Conservation (phyloP, 2,113 vertebrate genomes). For the Gobio gobio region DNA sequence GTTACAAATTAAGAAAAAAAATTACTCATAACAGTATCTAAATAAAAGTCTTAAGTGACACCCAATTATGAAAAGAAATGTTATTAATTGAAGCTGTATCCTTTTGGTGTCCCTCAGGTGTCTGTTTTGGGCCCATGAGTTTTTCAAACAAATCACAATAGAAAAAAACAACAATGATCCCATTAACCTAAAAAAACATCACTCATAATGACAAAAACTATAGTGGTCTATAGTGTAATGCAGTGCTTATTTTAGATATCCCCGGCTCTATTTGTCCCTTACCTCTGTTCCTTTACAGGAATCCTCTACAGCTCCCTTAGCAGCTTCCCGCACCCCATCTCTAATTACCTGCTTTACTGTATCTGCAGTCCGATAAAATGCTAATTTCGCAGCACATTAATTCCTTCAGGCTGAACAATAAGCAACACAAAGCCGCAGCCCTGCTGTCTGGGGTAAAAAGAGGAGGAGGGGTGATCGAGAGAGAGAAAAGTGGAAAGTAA, state of each 20-base stretch:
- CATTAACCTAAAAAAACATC: constrained; percentile 25
- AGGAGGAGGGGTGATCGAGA: constrained; percentile 33
- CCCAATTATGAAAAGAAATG: background rate
- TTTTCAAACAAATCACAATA: background rate
- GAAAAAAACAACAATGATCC: constrained; percentile 6
- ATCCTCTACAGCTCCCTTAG: constrained; percentile 10
- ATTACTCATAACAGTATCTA: background rate
- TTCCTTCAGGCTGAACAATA: constrained; percentile 99
- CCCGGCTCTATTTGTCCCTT: constrained; percentile 67
- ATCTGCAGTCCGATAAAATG: constrained; percentile 99
- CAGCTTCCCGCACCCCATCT: constrained; percentile 63
- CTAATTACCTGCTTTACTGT: constrained; percentile 98
- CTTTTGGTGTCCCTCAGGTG: constrained; percentile 36
- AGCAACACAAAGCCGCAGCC: constrained; percentile 90
- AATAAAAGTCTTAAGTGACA: background rate
- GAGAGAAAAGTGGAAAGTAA: background rate
- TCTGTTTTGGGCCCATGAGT: constrained; percentile 15
- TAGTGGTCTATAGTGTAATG: background rate
- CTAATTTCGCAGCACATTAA: constrained; percentile 99
- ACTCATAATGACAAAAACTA: constrained; percentile 1
- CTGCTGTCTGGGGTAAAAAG: constrained; percentile 73
- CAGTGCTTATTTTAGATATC: constrained; percentile 5
- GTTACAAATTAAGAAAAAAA: background rate
- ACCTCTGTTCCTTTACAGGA: constrained; percentile 66
- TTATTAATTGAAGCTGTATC: background rate